Base-by-base conservation (phyloP, 2,888 invertebrate species). In the Melieria crassipennis region DNA sequence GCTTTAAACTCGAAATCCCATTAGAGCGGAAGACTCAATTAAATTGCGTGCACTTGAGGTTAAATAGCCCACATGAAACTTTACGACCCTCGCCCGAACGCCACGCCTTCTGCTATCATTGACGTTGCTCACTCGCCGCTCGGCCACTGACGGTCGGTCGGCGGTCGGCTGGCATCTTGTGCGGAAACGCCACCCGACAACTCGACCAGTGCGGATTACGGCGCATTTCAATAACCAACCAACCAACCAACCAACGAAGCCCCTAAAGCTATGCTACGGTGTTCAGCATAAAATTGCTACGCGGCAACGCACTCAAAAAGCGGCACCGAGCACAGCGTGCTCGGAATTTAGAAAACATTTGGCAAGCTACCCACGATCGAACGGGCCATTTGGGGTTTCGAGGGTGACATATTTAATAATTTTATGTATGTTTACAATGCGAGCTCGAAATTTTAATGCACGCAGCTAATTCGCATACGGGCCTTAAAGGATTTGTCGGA, bases 361-460 rank as follows among this genome's bases (percentile, higher is more conserved):
- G 30, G 30, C 30, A 30, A 30, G 30, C 30, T 30, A 30, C 30
- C 30, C 30, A 30, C 30, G 30, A 30, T 30, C 30, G 30, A 30
- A 30, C 30, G 30, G 3, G 30, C 30, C 30, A 30, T 30, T 30
- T 2, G 30, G 30, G 30, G 30, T 30, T 30, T 30, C 30, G 30
- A 30, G 30, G 30, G 3, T 30, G 30, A 30, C 30, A 30, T 64
- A 52, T 63, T 64, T 52, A 50, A 64, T 64, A 30, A 42, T 50
- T 64, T 64, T 52, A 64, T 52, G 48, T 48, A 30, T 64, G 9
- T 64, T 64, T 64, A 30, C 64, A 48, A 3, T 1, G 30, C 42
- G 60, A 63, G 52, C 5, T 64, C 42, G 50, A 52, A 30, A 64
- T 64, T 64, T 50, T 50, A 64, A 64, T 13, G 42, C 62, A 30